Evolutionary conservation across 2,113 vertebrate genomes (phyloP).

Genomic region (Periophthalmodon schlosseri): DNA sequence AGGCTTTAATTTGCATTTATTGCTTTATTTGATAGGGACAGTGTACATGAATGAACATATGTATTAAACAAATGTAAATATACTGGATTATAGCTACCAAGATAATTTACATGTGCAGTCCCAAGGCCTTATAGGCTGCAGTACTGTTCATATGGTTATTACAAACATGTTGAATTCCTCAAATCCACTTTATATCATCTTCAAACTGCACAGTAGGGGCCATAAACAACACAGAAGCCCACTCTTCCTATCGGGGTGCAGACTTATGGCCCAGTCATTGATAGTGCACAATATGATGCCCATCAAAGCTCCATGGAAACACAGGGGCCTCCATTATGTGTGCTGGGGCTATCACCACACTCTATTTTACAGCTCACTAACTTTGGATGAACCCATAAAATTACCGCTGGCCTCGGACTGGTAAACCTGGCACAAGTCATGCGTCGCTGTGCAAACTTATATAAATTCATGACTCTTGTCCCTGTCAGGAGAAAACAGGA

Average conservation of each 20-base stretch:
- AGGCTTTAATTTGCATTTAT: no score
- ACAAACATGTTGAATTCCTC: background rate
- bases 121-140: no score
- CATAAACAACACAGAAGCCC: conserved; percentile 29
- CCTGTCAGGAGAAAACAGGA: conserved; percentile 48
- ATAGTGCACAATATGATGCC: conserved; percentile 58
- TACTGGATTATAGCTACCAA: no score
- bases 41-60: no score
- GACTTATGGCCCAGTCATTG: conserved; percentile 42
- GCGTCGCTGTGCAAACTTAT: conserved; percentile 56
- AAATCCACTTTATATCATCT: background rate
- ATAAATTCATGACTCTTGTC: conserved; percentile 70
- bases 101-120: no score
- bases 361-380: conserved; percentile 78
- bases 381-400: conserved; percentile 72
- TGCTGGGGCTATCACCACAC: conserved; percentile 63
- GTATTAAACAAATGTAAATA: no score
- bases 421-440: conserved; percentile 52
- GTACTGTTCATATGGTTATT: background rate
- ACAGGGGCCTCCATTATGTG: conserved; percentile 50
- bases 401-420: conserved; percentile 46
- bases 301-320: conserved; percentile 53
- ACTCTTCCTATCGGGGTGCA: conserved; percentile 15
- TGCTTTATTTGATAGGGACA: no score
- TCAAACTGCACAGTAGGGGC: conserved; percentile 17